Conservation (phyloP, 1,140 invertebrate genomes). For the Globodera rostochiensis region DNA sequence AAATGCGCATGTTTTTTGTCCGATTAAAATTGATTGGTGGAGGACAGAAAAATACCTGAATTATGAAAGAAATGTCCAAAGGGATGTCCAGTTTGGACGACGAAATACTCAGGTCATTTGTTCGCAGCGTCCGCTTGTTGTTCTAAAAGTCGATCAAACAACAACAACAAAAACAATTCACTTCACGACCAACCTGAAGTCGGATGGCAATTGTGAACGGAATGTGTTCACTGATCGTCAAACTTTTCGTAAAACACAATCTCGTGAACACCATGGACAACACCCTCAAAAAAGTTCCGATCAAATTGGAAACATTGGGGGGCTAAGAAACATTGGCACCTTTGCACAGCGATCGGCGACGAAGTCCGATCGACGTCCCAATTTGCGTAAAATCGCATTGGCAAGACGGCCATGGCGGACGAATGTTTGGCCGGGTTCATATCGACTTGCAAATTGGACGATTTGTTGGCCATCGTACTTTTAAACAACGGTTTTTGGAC, state of each 20-base stretch:
- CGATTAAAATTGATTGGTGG: not conserved
- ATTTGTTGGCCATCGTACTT: not conserved
- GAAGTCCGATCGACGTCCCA: slow-evolving; percentile 48
- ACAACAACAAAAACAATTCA: slow-evolving; percentile 12
- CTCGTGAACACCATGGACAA: slow-evolving; percentile 45
- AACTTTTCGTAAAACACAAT: slow-evolving; percentile 31
- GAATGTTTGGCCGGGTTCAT: not conserved
- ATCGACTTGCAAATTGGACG: not conserved
- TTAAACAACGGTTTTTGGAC: too few relatives aligned
- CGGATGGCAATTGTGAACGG: slow-evolving; percentile 45
- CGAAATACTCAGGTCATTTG: slow-evolving; percentile 44
- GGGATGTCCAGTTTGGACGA: slow-evolving; percentile 38
- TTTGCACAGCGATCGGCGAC: slow-evolving; percentile 35
- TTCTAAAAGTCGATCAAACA: slow-evolving; percentile 34
- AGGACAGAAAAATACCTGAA: slow-evolving; percentile 34
- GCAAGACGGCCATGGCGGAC: slow-evolving; percentile 28
- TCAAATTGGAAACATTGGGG: slow-evolving; percentile 13
- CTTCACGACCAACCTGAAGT: slow-evolving; percentile 39
- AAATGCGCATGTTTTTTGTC: not conserved
- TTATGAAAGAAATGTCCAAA: slow-evolving; percentile 49
- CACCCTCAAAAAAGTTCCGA: slow-evolving; percentile 20
- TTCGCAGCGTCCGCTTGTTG: slow-evolving; percentile 46
- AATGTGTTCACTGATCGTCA: slow-evolving; percentile 34
- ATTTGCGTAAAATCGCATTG: slow-evolving; percentile 55
- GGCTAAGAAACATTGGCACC: slow-evolving; percentile 12